A percentile compares a stretch with the other conserved stretches of the same genome.
Evolutionary conservation across 2,797 vertebrate species (phyloP).

Genomic region (Pseudopleuronectes americanus): DNA sequence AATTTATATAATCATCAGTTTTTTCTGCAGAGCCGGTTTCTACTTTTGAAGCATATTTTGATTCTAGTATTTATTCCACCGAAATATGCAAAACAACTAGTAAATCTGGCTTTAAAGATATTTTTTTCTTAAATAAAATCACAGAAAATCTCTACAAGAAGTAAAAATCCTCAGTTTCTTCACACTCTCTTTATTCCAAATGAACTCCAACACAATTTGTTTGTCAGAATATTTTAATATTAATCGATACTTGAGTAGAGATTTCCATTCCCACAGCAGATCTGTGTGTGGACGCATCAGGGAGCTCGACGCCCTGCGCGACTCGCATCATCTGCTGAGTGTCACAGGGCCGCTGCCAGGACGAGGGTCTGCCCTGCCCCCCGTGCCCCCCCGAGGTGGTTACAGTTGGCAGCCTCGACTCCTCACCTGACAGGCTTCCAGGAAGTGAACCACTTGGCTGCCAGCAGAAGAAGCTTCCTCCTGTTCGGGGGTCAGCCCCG

Average conservation of each 20-base stretch:
- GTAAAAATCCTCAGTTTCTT: too few species aligned
- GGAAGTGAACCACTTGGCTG: slow-evolving; percentile 65
- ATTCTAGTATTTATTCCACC: too few species aligned
- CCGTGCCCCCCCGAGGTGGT: slow-evolving; percentile 64
- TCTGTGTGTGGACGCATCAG: slow-evolving; percentile 44
- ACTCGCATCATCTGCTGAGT: slow-evolving; percentile 69
- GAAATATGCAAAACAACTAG: too few species aligned
- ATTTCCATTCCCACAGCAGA: slow-evolving; percentile 21
- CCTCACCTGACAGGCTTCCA: slow-evolving; percentile 74
- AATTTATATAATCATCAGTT: too few species aligned
- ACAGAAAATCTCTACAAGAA: too few species aligned
- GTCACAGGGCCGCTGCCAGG: slow-evolving; percentile 57
- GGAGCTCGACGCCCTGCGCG: slow-evolving; percentile 33
- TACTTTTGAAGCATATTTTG: too few species aligned
- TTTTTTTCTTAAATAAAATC: too few species aligned
- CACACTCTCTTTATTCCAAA: too few species aligned
- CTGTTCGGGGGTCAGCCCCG: slow-evolving; percentile 68
- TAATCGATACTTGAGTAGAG: background rate
- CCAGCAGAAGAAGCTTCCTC: slow-evolving; percentile 72
- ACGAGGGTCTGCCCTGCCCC: slow-evolving; percentile 55
- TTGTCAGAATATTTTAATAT: too few species aligned
- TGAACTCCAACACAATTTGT: too few species aligned
- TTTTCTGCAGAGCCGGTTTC: too few species aligned
- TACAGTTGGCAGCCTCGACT: slow-evolving; percentile 68
- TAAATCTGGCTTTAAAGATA: too few species aligned